Evolutionary conservation across 2,113 vertebrate species (phyloP).

Genomic region (Steatornis caripensis): DNA sequence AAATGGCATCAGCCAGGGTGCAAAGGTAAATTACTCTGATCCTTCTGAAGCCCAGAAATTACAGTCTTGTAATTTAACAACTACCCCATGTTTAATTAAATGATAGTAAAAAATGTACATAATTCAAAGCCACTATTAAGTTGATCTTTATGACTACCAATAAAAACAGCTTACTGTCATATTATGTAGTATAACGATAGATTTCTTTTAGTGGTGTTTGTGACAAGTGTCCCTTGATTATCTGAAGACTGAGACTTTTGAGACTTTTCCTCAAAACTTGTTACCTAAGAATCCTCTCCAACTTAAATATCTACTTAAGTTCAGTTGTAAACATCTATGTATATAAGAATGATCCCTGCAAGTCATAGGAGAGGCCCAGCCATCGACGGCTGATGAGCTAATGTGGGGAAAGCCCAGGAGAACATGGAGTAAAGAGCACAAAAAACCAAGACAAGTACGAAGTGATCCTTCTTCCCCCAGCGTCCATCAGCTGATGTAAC

Average conservation of each 20-base stretch:
- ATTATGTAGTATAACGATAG: neutral
- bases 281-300: neutral
- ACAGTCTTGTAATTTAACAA: neutral
- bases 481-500: neutral
- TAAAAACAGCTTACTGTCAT: neutral
- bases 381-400: neutral
- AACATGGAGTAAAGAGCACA: neutral
- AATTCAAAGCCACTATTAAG: neutral
- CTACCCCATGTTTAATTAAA: neutral
- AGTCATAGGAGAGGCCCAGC: neutral
- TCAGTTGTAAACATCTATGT: rapidly evolving
- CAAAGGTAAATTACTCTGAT: neutral
- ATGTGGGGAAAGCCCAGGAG: rapidly evolving
- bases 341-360: neutral
- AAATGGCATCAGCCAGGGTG: neutral
- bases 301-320: neutral
- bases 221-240: neutral
- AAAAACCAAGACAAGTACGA: neutral
- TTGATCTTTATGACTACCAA: neutral
- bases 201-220: neutral
- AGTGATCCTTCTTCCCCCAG: neutral
- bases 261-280: neutral
- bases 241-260: neutral
- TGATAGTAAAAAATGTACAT: neutral
- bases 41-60: neutral